Evolutionary conservation across 2,113 vertebrate genomes (phyloP).

Genomic region (Orthonyx spaldingii): DNA sequence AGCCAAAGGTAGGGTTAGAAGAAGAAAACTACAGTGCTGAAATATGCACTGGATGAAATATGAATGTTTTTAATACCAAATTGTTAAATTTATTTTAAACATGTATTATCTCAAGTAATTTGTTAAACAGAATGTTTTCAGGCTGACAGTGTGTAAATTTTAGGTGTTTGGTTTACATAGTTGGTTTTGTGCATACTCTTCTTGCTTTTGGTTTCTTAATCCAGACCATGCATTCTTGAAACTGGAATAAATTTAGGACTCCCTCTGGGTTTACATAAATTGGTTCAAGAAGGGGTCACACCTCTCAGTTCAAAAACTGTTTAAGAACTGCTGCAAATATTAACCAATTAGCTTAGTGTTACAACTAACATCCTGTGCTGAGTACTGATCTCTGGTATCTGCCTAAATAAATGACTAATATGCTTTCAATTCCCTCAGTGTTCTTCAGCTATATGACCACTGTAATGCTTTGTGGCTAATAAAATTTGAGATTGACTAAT

Average conservation of each 20-base stretch:
- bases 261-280: conserved; percentile 58
- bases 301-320: conserved; percentile 46
- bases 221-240: conserved; percentile 22
- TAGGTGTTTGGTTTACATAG: neutral
- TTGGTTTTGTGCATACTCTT: neutral
- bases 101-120: conserved; percentile 14
- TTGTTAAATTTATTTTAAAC: conserved; percentile 32
- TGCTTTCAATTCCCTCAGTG: conserved; percentile 19
- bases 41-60: conserved; percentile 35
- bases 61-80: conserved; percentile 15
- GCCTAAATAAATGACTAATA: conserved; percentile 53
- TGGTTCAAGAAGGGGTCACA: conserved; percentile 63
- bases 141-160: neutral
- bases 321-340: conserved; percentile 63
- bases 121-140: conserved; percentile 36
- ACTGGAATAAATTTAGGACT: conserved; percentile 59
- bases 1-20: conserved; percentile 61
- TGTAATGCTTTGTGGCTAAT: conserved; percentile 56
- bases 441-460: conserved; percentile 33
- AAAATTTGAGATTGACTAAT: conserved; percentile 71
- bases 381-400: conserved; percentile 56
- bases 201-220: conserved; percentile 30
- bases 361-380: conserved; percentile 13
- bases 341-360: conserved; percentile 69
- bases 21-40: neutral